Evolutionary conservation across 2,888 invertebrate species (phyloP).

Genomic region (Epinotia bilunana): DNA sequence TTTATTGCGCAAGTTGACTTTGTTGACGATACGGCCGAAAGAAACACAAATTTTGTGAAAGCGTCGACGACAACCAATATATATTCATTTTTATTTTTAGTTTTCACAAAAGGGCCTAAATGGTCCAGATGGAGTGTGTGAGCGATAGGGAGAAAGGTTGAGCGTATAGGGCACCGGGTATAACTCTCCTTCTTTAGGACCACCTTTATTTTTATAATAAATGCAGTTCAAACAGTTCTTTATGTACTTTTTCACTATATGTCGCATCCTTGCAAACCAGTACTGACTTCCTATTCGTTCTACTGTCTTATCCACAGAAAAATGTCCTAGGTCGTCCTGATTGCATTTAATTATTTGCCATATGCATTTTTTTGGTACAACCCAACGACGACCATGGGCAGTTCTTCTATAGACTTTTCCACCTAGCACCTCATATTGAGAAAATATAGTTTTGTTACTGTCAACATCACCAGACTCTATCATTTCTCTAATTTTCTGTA

Average conservation of each 20-base stretch:
- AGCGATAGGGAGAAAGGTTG: too few relatives aligned
- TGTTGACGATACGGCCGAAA: slow-evolving; percentile 19
- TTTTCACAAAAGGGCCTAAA: slow-evolving; percentile 50
- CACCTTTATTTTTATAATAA: slow-evolving; percentile 33
- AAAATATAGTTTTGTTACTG: slow-evolving; percentile 47
- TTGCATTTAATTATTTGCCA: slow-evolving; percentile 4
- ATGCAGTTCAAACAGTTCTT: slow-evolving; percentile 8
- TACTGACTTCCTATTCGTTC: background rate
- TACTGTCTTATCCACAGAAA: slow-evolving; percentile 1
- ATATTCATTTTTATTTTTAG: slow-evolving; percentile 47
- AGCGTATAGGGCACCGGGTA: slow-evolving; percentile 49
- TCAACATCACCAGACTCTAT: slow-evolving; percentile 50
- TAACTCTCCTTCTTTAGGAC: slow-evolving; percentile 46
- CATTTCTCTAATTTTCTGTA: slow-evolving; percentile 38
- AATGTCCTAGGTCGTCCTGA: background rate
- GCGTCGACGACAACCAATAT: slow-evolving; percentile 49
- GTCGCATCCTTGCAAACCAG: slow-evolving; percentile 2
- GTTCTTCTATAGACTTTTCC: slow-evolving; percentile 2
- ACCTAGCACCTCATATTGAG: slow-evolving; percentile 47
- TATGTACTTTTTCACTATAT: background rate
- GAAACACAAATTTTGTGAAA: slow-evolving; percentile 46
- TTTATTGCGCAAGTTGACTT: slow-evolving; percentile 25
- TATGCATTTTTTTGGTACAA: background rate
- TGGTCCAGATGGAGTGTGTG: slow-evolving; percentile 50
- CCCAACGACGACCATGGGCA: background rate